These are phyloP conservation scores for Torymus tubicola DNA, from an alignment of 2,888 invertebrate genomes.

Conservation along the genomic window DNA sequence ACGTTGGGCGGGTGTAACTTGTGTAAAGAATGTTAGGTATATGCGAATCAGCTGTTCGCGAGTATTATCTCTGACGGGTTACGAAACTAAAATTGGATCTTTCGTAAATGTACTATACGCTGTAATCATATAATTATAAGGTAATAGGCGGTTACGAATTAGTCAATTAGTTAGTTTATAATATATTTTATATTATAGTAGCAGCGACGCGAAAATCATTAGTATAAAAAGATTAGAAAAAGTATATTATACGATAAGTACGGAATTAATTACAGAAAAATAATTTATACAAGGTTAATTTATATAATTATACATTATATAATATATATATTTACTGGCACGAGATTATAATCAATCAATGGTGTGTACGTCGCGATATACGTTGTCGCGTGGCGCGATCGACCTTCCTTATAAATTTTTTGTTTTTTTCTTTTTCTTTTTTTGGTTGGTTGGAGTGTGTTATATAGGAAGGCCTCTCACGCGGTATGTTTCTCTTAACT, in stretches of 20 bases:
- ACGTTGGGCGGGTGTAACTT: background rate
- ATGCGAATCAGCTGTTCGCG: constrained; percentile 30
- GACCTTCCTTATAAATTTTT: background rate
- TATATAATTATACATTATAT: no score
- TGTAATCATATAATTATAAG: background rate
- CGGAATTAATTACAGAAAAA: constrained; percentile 48
- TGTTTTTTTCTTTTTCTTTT: background rate
- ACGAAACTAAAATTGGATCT: constrained; percentile 33
- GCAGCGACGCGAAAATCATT: constrained; percentile 32
- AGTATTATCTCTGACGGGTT: constrained; percentile 17
- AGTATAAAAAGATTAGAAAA: constrained; percentile 55
- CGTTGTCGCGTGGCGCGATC: background rate
- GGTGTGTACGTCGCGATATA: constrained; percentile 1
- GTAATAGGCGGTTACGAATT: constrained; percentile 20
- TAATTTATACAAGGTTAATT: constrained; percentile 28
- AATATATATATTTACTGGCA: constrained; percentile 40
- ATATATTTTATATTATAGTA: no score
- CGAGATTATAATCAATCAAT: constrained; percentile 35
- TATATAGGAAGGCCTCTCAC: no score
- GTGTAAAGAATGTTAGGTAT: constrained; percentile 27
- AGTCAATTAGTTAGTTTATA: constrained; percentile 20
- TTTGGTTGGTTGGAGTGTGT: no score
- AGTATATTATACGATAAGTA: constrained; percentile 28
- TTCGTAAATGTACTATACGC: constrained; percentile 1
- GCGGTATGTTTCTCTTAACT: no score